Evolutionary conservation across 1,140 invertebrate genomes (phyloP), one percentile per base, ranked within the genome.

Genomic region (Onthophagus taurus): DNA sequence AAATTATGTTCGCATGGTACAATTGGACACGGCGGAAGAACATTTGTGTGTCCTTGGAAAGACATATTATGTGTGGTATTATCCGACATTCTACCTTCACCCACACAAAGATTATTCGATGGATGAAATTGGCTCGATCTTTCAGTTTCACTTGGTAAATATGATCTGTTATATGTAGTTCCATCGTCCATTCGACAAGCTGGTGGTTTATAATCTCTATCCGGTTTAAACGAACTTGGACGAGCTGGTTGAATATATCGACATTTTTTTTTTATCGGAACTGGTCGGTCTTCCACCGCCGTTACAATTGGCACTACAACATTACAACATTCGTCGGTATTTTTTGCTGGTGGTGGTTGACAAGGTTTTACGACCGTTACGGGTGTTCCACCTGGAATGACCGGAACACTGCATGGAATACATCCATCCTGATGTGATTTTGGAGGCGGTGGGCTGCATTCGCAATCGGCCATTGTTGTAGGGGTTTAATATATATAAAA

Each of bases 181-280:
- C 68, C 53, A 17, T 72, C 66, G 7, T 76, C 72, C 55, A 78
- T 54, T 7, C 69, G 69, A 9, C 66, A 49, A n/a, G 61, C 58
- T 0, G 72, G 66, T 47, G 69, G 69, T 47, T 64, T 57, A 36
- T 73, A 75, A 48, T 54, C 57, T 42, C 68, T 65, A 49, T 68
- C 62, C 2, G 76, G 76, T 13, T 63, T 63, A 17, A 65, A 69
- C 1, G 74, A 72, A 44, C 73, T 72, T 9, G 69, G 57, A 2
- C 70, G 50, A n/a, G 72, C 46, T 2, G 76, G 76, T 54, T 78
- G 76, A 35, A 76, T 60, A 51, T 78, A 78, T 63, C 64, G 75
- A 36, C 68, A 68, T 44, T 63, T 64, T 19, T 47, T 59, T 23
- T 42, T 51, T n/a, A n/a, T n/a, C 4, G 21, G 46, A 16, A 31